Percentiles rank a stretch among this genome's conserved stretches.
Conservation (phyloP, 2,888 invertebrate species). For the Uropetala carovei region DNA sequence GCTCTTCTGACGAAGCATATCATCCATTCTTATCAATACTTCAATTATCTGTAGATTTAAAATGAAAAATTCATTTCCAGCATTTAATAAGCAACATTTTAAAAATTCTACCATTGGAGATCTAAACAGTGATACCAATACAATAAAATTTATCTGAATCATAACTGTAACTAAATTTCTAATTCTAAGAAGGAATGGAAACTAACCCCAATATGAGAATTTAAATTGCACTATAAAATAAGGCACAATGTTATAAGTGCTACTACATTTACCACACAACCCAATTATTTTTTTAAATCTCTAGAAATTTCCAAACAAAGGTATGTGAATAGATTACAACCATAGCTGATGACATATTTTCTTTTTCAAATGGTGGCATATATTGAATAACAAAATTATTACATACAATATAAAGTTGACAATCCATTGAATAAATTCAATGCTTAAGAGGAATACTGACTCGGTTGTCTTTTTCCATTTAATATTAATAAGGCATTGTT, state of each 20-base stretch:
- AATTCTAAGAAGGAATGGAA: background rate
- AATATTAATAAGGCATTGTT: background rate
- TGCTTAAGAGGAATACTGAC: background rate
- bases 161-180: constrained; percentile 19
- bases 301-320: background rate
- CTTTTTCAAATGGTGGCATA: constrained; percentile 24
- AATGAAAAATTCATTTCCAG: background rate
- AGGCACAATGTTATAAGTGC: constrained; percentile 37
- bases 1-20: background rate
- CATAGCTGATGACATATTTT: background rate
- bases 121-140: background rate
- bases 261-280: constrained; percentile 25
- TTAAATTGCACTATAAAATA: constrained; percentile 39
- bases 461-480: background rate
- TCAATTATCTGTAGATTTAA: constrained; percentile 1
- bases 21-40: background rate
- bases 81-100: background rate
- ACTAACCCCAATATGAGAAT: background rate
- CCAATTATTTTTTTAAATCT: constrained; percentile 7
- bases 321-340: background rate
- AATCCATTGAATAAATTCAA: background rate
- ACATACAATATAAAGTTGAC: background rate
- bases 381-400: background rate
- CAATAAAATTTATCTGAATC: background rate
- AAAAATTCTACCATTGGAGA: background rate